Evolutionary conservation across 2,797 vertebrate genomes (phyloP).

Genomic region (Falco biarmicus): DNA sequence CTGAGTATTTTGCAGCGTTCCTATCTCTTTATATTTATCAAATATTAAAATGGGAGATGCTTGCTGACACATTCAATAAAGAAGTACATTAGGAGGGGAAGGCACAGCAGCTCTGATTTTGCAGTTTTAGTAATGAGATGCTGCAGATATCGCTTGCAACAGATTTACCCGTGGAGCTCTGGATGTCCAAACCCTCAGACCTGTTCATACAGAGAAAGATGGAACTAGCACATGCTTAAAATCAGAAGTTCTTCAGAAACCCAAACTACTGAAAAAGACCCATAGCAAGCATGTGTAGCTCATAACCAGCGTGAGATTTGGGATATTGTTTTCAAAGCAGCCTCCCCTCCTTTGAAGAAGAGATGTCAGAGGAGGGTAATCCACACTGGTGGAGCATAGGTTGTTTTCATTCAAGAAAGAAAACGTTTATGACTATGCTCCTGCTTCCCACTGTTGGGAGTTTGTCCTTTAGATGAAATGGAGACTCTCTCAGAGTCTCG

Average conservation of each 20-base stretch:
- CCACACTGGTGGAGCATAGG: not conserved
- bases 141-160: conserved; percentile 22
- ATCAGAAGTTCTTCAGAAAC: not conserved
- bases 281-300: not conserved
- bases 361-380: not conserved
- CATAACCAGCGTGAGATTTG: not conserved
- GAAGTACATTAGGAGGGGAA: conserved; percentile 55
- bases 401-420: not conserved
- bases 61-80: conserved; percentile 66
- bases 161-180: not conserved
- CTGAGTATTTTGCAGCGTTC: conserved; percentile 39
- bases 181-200: not conserved
- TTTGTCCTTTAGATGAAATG: not conserved
- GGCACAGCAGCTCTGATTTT: conserved; percentile 54
- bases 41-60: conserved; percentile 77
- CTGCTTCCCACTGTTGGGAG: not conserved
- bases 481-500: not conserved
- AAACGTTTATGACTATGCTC: not conserved
- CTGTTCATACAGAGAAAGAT: not conserved
- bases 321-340: conserved; percentile 19
- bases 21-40: conserved; percentile 68
- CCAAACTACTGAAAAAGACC: not conserved
- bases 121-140: conserved; percentile 60
- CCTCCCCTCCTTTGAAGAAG: not conserved
- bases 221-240: not conserved